Base-by-base conservation (phyloP, 2,888 invertebrate species). In the Campoplex nolae region DNA sequence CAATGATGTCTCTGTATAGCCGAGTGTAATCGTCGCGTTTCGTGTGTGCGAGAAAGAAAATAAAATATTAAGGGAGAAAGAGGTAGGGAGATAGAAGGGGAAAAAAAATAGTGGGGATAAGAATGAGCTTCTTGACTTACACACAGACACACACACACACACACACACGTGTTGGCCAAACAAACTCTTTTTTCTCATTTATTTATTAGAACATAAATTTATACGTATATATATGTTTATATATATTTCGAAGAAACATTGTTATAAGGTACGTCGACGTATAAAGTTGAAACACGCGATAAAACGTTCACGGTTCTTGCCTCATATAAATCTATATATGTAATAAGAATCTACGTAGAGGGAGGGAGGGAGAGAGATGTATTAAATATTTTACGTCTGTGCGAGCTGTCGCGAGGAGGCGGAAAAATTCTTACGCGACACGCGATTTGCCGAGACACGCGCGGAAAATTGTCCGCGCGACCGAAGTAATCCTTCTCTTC, bases 1-100 rank as follows among this genome's bases (percentile, higher is more conserved):
- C 93, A 93, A 93, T 93, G 93, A 93, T 93, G 93, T 92, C 93
- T 93, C 91, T 90, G 90, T 89, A 89, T 79, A 84, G 79, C 74
- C 75, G 83, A 82, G 87, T 87, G 86, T 87, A 77, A 88, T 88
- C 88, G 71, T 81, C 84, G 84, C 84, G 84, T 86, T 76, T 65
- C 80, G 65, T 58, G 71, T 71, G 71, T 51, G 23, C 23, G 82
- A 42, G 45, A 67, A 35, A 76, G 45, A 4, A 32, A 48, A 18
- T n/a, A n/a, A 18, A 35, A 56, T 9, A 42, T 32, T 45, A 11
- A 32, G 16, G n/a, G 54, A 51, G 23, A 38, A 28, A 23, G 48
- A 58, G 28, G 13, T 9, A 11, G 28, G 13, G 32, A 58, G 28
- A 51, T 81, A n/a, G 45, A 67, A 32, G 35, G 35, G 38, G 75